Evolutionary conservation across 2,113 vertebrate species (phyloP).

Genomic region (Nothocercus nigrocapillus): DNA sequence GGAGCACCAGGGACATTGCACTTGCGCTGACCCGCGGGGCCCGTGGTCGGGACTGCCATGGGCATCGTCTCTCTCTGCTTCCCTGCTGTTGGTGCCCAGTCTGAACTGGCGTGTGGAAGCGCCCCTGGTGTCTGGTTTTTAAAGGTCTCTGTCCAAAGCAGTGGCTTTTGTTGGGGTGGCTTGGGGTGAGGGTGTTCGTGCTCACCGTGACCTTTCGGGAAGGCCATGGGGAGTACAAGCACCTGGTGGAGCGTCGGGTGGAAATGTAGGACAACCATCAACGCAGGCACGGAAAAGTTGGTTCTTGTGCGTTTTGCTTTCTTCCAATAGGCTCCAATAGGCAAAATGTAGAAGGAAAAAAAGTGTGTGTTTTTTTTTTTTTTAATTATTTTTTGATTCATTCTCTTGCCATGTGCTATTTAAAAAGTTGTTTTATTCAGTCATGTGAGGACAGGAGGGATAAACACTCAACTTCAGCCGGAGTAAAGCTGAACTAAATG

Average conservation of each 20-base stretch:
- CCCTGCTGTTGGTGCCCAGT: background rate
- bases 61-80: too few species aligned
- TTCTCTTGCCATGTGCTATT: background rate
- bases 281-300: background rate
- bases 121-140: background rate
- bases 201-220: background rate
- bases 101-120: background rate
- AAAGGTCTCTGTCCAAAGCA: background rate
- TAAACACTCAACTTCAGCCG: background rate
- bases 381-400: background rate
- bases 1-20: background rate
- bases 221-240: background rate
- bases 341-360: background rate
- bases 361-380: background rate
- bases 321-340: background rate
- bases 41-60: too few species aligned
- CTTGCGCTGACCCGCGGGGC: too few species aligned
- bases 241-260: background rate
- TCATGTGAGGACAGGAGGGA: slow-evolving; percentile 21
- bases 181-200: background rate
- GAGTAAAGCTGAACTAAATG: slow-evolving; percentile 3
- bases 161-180: accelerated
- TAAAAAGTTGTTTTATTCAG: slow-evolving; percentile 13
- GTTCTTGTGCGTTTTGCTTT: background rate
- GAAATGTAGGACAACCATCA: background rate